Base-by-base conservation (phyloP, 2,888 invertebrate species). In the Cheilosia grossa region DNA sequence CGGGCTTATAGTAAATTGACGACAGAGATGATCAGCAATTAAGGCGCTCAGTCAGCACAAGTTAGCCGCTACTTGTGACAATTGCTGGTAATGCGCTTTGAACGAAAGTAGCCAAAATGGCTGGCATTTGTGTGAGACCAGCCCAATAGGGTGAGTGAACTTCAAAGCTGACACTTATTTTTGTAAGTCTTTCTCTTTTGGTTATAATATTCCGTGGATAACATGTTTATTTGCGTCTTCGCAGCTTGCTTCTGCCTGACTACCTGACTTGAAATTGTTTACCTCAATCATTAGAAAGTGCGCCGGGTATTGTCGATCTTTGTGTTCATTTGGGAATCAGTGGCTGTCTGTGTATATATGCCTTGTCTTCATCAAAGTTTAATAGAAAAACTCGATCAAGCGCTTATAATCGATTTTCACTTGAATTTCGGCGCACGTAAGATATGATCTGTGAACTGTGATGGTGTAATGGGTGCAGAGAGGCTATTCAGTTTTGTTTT, bases 211-310 rank as follows among this genome's bases (percentile, higher is more conserved):
- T 40, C n/a, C 27, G 27, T 64, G 59, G 27, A 47, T 49, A 67
- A 75, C 49, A 58, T 40, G 47, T 67, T 66, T 67, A 53, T 53
- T 67, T 59, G 58, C 30, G 15, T 51, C 37, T 37, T 33, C 21
- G 21, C 51, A 1, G 51, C 1, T 44, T 15, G 63, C 56, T 42
- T 47, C 69, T 33, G 42, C 59, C 33, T 33, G 61, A 17, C 42
- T 77, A 77, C 61, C 61, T 77, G 77, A 44, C 61, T 37, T 54
- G 77, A 77, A 77, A 77, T 44, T 61, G 49, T 77, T 77, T 69
- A 75, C 53, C 44, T 59, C 13, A 59, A 44, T 75, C 44, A 61
- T 77, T 75, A 75, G 75, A 75, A 75, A 75, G 75, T 75, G 58
- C 59, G 40, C 10, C 27, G 40, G 13, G 17, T 9, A 30, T 27